Conservation (phyloP, 1,140 invertebrate genomes). For the Pomacea maculata region DNA sequence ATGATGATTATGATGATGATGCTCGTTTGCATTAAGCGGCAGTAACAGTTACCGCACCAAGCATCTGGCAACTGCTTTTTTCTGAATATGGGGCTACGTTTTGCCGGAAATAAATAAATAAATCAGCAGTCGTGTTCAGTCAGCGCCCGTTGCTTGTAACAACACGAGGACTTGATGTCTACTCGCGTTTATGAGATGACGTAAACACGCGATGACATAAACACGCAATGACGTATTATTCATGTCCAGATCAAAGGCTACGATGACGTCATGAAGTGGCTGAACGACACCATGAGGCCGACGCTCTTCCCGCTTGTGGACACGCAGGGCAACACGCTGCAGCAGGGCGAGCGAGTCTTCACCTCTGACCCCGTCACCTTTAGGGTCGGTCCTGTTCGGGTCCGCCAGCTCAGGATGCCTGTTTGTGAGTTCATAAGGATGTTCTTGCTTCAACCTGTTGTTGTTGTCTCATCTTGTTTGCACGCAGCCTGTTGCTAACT, state of each 20-base stretch:
- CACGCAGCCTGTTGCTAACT: background rate
- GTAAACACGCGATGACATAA: too few species aligned
- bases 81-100: too few species aligned
- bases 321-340: conserved; percentile 29
- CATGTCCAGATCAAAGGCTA: conserved; percentile 19
- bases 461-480: background rate
- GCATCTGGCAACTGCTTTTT: too few species aligned
- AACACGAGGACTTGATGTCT: too few species aligned
- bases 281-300: conserved; percentile 33
- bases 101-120: too few species aligned
- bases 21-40: too few species aligned
- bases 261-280: conserved; percentile 27
- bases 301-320: conserved; percentile 31
- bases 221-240: too few species aligned
- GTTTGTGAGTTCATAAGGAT: conserved; percentile 5
- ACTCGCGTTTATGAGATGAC: too few species aligned
- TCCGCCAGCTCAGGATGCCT: conserved; percentile 40
- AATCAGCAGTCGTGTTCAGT: too few species aligned
- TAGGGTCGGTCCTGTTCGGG: conserved; percentile 37
- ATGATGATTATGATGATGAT: too few species aligned
- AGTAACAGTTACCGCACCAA: too few species aligned
- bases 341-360: conserved; percentile 22
- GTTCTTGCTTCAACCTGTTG: background rate
- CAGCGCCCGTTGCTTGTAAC: too few species aligned
- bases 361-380: conserved; percentile 36